These are phyloP conservation scores for Ageneiosus marmoratus DNA, from an alignment of 2,113 vertebrate species.

Conservation along the genomic window DNA sequence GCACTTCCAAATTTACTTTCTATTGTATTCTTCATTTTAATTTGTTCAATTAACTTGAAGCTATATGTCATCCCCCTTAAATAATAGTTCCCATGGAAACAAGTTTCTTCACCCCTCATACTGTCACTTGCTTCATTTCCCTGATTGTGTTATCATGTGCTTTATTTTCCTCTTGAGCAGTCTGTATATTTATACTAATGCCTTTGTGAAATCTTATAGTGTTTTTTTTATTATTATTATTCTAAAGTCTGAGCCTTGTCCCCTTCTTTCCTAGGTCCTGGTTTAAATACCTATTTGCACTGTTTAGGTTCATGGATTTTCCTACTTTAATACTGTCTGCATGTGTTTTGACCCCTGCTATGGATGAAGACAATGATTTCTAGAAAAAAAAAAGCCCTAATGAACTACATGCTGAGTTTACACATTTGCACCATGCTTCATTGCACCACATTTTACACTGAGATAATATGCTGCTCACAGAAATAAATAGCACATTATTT, in stretches of 20 bases:
- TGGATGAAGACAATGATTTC: not conserved
- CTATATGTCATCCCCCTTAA: not conserved
- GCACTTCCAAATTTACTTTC: not conserved
- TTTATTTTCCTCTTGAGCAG: not conserved
- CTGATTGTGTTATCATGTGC: not conserved
- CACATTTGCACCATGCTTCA: not conserved
- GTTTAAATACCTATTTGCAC: not conserved
- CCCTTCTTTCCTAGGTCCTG: not conserved
- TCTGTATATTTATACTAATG: not conserved
- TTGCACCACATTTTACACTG: not conserved
- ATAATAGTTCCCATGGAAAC: not conserved
- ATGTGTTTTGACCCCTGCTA: not conserved
- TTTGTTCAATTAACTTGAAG: not conserved
- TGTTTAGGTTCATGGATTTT: not conserved
- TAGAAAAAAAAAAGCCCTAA: not conserved
- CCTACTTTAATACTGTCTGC: not conserved
- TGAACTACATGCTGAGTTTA: constrained; percentile 12
- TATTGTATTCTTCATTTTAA: no score
- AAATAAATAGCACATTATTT: not conserved
- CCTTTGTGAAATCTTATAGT: not conserved
- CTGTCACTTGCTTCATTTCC: not conserved
- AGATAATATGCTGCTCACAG: not conserved
- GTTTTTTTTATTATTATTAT: no score
- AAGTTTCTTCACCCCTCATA: not conserved
- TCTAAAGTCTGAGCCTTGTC: not conserved